These are phyloP conservation scores for Tor tambroides DNA, from an alignment of 2,113 vertebrate genomes.

Conservation along the genomic window DNA sequence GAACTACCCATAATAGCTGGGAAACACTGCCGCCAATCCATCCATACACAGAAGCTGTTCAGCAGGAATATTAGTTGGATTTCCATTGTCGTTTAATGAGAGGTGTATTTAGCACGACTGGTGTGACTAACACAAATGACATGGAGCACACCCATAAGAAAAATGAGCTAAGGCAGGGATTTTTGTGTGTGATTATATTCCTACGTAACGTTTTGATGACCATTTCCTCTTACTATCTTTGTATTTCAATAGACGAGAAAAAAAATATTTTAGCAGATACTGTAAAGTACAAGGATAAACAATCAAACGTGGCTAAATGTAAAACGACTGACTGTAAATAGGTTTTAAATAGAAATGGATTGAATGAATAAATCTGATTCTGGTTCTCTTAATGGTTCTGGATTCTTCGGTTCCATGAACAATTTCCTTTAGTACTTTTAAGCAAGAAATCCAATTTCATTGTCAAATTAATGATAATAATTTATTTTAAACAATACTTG, in stretches of 20 bases:
- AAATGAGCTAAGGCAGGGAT: neutral
- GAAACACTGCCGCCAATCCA: neutral
- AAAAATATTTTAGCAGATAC: neutral
- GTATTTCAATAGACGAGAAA: neutral
- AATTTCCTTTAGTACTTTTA: neutral
- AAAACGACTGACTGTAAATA: neutral
- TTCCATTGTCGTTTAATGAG: neutral
- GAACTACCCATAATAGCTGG: neutral
- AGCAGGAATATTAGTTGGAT: neutral
- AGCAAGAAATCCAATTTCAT: neutral
- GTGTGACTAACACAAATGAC: conserved; percentile 7
- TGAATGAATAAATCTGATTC: neutral
- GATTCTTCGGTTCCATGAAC: neutral
- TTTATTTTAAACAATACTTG: neutral
- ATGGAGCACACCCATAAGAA: conserved; percentile 1
- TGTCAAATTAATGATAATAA: neutral
- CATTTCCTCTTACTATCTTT: neutral
- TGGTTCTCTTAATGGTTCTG: neutral
- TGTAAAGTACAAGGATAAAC: neutral
- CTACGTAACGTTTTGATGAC: neutral
- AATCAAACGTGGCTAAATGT: neutral
- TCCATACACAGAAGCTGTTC: neutral
- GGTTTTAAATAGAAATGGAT: neutral
- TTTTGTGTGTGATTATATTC: neutral
- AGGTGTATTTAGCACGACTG: neutral